Evolutionary conservation across 2,113 vertebrate species (phyloP), one percentile per base, ranked within the genome.

Genomic region (Echinops telfairi): DNA sequence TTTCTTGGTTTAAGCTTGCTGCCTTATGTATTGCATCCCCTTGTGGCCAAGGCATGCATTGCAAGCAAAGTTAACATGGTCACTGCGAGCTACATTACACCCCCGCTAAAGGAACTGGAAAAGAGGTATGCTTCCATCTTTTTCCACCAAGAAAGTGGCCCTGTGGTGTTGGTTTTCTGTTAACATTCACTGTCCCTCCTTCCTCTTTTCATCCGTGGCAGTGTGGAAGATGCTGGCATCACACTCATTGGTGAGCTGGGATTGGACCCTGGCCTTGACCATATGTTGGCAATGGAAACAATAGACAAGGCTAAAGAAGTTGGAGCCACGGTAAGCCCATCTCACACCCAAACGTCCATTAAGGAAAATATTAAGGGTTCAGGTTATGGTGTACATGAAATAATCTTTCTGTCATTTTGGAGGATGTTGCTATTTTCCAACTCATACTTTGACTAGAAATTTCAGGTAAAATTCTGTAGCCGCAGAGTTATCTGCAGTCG

Each of bases 281-380:
- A 99, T 97, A 99, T 99, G 99, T 88, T 99, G 98, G 99, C 99
- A 0, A 99, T 99, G 99, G 99, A 99, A 94, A 99, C 99, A 38
- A 99, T 99, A 91, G 98, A 99, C 94, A 99, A 99, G 90, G 99
- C 99, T 6, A 99, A 99, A 96, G 99, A 99, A 94, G 98, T 99
- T 57, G 99, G 99, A 95, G 99, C 99, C 97, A 98, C 96, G 93
- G 99, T 99, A 97, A 98, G 99, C 88, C 15, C 27, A 29, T 0
- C 43, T 64, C 73, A 60, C 0, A 15, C 17, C 17, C 36, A 47
- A 27, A 86, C 1, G 3, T 76, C 78, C 60, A 23, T 43, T 43
- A 81, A 71, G 66, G 22, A 66, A 88, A 70, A 40, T 6, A 20
- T 22, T 40, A 15, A 86, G 22, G 5, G 33, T 78, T 71, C 23